phyloP scores from a whole-genome alignment of 2,888 invertebrate genomes.

The Entomobrya proxima region DNA sequence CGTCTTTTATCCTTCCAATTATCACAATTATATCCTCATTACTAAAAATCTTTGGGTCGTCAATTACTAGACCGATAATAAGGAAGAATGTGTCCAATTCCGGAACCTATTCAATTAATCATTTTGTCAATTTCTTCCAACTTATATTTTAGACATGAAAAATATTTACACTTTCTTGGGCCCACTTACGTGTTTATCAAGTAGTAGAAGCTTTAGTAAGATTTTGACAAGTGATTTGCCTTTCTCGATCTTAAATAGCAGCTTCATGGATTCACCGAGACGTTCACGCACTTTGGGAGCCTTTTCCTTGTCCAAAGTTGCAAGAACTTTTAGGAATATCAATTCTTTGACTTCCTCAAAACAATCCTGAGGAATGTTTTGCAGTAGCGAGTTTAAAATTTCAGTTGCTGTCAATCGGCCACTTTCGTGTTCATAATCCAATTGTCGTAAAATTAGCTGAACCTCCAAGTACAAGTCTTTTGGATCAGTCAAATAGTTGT shows the following conservation, averaged over 20 bases:
- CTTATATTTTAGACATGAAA: background rate
- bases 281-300: slow-evolving; percentile 56
- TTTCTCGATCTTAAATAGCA: slow-evolving; percentile 57
- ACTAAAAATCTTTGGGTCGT: slow-evolving; percentile 58
- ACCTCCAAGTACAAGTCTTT: slow-evolving; percentile 67
- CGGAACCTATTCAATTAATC: slow-evolving; percentile 46
- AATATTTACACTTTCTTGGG: background rate
- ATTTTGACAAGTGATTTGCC: slow-evolving; percentile 55
- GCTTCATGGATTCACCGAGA: slow-evolving; percentile 52
- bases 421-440: slow-evolving; percentile 65
- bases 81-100: slow-evolving; percentile 71
- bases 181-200: slow-evolving; percentile 68
- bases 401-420: slow-evolving; percentile 66
- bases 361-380: slow-evolving; percentile 67
- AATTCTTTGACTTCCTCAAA: slow-evolving; percentile 68
- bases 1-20: slow-evolving; percentile 55
- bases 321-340: slow-evolving; percentile 63
- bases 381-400: slow-evolving; percentile 63
- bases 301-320: slow-evolving; percentile 62
- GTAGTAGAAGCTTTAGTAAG: slow-evolving; percentile 56
- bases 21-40: slow-evolving; percentile 50
- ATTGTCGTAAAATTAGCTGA: slow-evolving; percentile 64
- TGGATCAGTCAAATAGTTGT: slow-evolving; percentile 69
- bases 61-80: slow-evolving; percentile 63
- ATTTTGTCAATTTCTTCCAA: background rate